Evolutionary conservation across 2,888 invertebrate species (phyloP), one percentile per base, ranked within the genome.

Genomic region (Caenorhabditis sp.): DNA sequence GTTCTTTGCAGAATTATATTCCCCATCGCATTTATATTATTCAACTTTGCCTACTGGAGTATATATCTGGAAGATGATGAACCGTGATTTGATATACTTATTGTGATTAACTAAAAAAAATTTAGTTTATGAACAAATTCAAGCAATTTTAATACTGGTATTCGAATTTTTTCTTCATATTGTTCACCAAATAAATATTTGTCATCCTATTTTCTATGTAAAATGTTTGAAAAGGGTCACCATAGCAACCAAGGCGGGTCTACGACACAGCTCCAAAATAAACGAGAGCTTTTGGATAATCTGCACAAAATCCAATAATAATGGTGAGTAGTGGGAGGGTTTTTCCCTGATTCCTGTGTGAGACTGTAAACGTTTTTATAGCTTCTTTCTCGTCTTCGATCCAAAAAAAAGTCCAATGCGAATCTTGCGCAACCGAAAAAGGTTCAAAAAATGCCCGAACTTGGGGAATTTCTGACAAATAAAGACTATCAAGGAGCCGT

Each of bases 401-500:
- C 81, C 8, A 68, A 72, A 23, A 72, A 73, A 31, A 81, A 79
- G 53, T 74, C 74, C 23, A 63, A 67, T 56, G 62, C 64, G 43
- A 63, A 59, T 43, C 17, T 17, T 14, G 17, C 62, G 20, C n/a
- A 59, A 43, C 50, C 63, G 59, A 62, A 60, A 36, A 67, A 71
- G 21, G 64, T 63, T n/a, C 76, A 76, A 76, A 78, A 76, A 59
- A 77, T 90, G 36, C 90, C 94, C 0, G 93, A 93, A 76, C 90
- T 97, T 17, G 95, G 95, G 86, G 95, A 96, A 84, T 97, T 94
- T 87, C 90, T 99, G 21, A 89, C 92, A 25, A 93, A 92, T 84
- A 91, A 97, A 57, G 99, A 99, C 89, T 99, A 97, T 88, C 93
- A 93, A 0, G 99, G 97, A 10, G 96, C 95, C 0, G 91, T 95